Evolutionary conservation across 1,140 invertebrate species (phyloP), one percentile per base, ranked within the genome.

Genomic region (Trichonephila clavata): DNA sequence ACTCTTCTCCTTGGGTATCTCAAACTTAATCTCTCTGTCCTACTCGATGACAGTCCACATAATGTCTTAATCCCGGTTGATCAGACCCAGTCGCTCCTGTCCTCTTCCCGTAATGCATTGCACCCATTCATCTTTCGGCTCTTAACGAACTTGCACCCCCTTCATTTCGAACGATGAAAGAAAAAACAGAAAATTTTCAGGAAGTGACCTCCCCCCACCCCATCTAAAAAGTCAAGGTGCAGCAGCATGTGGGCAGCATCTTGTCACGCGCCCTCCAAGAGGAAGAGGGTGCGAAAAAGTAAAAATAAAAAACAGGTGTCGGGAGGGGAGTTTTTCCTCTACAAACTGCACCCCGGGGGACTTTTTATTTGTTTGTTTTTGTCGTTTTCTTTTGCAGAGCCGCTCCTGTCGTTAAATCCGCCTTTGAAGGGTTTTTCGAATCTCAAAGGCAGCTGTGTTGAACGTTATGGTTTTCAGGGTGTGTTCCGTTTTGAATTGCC

Each of bases 261-360:
- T 57, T 61, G 84, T 86, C 84, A 86, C 84, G 84, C 63, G 84
- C 59, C 59, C 61, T 86, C 84, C 60, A 60, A 39, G 21, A 86
- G 84, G 84, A 86, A 60, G 84, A 63, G 84, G 59, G 59, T 21
- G 27, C 84, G 71, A 77, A 39, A 39, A 77, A 24, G 71, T 32
- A 77, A 77, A 77, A 77, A 77, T 7, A 32, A 39, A 32, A 32
- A 39, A 16, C 71, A 14, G 27, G 71, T 77, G 27, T 77, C 32
- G 27, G 71, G 27, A 32, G 32, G 71, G 71, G 71, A 77, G 71
- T 32, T 18, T 13, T 77, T 20, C 16, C 27, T 32, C 10, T 6
- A 14, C 68, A 32, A 27, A 27, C 27, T 18, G 32, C 16, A 39
- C 27, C 71, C 16, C 24, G n/a, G 27, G 16, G 24, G 6, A 16